Base-by-base conservation (phyloP, 1,140 invertebrate species). In the Hirudo medicinalis region DNA sequence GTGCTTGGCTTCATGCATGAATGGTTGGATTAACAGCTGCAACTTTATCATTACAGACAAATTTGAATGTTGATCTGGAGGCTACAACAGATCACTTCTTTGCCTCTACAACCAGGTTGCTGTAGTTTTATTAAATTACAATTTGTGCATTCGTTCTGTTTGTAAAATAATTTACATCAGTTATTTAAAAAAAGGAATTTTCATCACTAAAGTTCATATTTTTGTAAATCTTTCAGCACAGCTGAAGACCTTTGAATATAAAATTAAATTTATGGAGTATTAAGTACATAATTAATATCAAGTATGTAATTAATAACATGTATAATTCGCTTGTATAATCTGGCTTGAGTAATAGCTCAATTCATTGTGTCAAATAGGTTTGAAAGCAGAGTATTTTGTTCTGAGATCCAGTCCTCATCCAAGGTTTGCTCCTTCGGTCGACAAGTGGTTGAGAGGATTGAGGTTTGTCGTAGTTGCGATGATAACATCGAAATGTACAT, bases 381-480 rank as follows among this genome's bases (percentile, higher is more conserved):
- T 83, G 94, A 97, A 86, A 95, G 93, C 84, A 91, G 89, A 83
- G 92, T 96, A 82, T 96, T 63, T 63, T 63, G 95, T 85, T 94
- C 97, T 88, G 94, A 91, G 77, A 97, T 99, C 82, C 92, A 91
- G 72, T 97, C 94, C 86, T 97, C 94, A 77, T 99, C 96, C 71
- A 98, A 98, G 85, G 94, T 99, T 75, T 99, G 96, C 84, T 98
- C 95, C 72, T 99, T 99, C 84, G 96, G 96, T 68, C 97, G 97
- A 81, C 94, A 98, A 85, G 95, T 98, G 69, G 95, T 99, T 68
- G 96, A 99, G 82, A 99, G 99, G 84, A 94, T 99, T 69, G 96
- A 99, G 84, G 96, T 92, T 63, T n/a, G 57, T 63, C 15, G 13
- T 13, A 13, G 13, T 49, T 49, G 43, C 11, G 15, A 49, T 49